A percentile compares a stretch with the other conserved stretches of the same genome.
These are phyloP conservation scores for Eulemur macaco DNA, from an alignment of 2,113 vertebrate species.

Conservation along the genomic window DNA sequence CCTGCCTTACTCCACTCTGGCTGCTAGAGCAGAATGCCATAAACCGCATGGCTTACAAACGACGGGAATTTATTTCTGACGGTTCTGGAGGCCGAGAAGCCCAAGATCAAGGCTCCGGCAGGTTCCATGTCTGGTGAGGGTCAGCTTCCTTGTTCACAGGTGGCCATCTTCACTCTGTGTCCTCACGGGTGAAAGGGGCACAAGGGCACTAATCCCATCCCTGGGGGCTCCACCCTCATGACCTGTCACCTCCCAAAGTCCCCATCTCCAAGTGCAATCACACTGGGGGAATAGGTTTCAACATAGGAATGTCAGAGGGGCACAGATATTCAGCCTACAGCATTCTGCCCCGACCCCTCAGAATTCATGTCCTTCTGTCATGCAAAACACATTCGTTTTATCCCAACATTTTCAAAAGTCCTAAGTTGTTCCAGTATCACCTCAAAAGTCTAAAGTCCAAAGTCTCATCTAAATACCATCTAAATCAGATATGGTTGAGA, in stretches of 20 bases:
- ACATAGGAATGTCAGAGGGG: neutral
- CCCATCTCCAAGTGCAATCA: neutral
- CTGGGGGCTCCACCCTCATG: neutral
- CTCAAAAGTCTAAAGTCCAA: neutral
- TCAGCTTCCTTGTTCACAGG: neutral
- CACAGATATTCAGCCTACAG: neutral
- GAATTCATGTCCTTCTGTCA: neutral
- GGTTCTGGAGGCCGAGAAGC: neutral
- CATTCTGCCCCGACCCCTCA: neutral
- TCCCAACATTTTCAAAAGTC: neutral
- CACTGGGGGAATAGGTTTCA: neutral
- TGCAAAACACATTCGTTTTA: neutral
- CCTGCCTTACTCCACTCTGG: neutral
- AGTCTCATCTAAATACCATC: neutral
- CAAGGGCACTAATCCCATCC: neutral
- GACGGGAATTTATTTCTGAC: neutral
- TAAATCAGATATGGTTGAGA: neutral
- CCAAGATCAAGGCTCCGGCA: neutral
- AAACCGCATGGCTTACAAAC: neutral
- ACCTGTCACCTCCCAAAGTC: no score
- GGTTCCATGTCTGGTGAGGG: neutral
- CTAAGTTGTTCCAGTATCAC: neutral
- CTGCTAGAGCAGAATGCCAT: neutral
- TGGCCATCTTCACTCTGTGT: accelerated
- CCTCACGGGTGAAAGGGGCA: no score